Evolutionary conservation across 2,888 invertebrate genomes (phyloP), one percentile per base, ranked within the genome.

Genomic region (Papilio elwesi): DNA sequence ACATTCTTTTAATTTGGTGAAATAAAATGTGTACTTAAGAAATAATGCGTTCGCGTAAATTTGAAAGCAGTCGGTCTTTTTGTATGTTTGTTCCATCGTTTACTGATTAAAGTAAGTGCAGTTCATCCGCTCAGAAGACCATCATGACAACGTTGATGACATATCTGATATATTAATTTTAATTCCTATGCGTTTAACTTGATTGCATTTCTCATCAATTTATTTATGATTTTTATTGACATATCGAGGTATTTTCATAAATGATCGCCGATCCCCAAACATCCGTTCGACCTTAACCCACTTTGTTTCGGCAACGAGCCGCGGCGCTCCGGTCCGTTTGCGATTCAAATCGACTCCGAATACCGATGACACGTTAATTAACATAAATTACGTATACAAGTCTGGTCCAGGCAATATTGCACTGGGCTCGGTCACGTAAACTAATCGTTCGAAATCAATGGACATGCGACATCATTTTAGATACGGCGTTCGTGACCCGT

Each of bases 201-300:
- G 43, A 62, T 62, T 43, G 7, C 59, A 59, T 62, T 59, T 57
- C 12, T 36, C 6, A 62, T 62, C 10, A 43, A 43, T 15, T 59
- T n/a, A 59, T 38, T 59, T 43, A 15, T n/a, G n/a, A 62, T 62
- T 62, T 38, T 52, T 38, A 4, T 38, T 62, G 13, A 43, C 43
- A 9, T 13, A 38, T 4, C 13, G 49, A 49, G 53, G 38, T 48
- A 53, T 70, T 53, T 71, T 57, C 49, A 57, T 66, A 49, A 47
- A 51, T 59, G 57, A 51, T 43, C 65, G 59, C 26, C 12, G 36
- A 65, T 59, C 68, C 53, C 68, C 43, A 53, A 66, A 67, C 59
- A 74, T 70, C 70, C 66, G 70, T 70, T 26, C 72, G 77, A 78
- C 81, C 81, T 81, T 81, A 79, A 79, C 82, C 81, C 72, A 79